These are phyloP conservation scores for Campylorhamphus procurvoides DNA, from an alignment of 2,113 vertebrate genomes.

Conservation along the genomic window DNA sequence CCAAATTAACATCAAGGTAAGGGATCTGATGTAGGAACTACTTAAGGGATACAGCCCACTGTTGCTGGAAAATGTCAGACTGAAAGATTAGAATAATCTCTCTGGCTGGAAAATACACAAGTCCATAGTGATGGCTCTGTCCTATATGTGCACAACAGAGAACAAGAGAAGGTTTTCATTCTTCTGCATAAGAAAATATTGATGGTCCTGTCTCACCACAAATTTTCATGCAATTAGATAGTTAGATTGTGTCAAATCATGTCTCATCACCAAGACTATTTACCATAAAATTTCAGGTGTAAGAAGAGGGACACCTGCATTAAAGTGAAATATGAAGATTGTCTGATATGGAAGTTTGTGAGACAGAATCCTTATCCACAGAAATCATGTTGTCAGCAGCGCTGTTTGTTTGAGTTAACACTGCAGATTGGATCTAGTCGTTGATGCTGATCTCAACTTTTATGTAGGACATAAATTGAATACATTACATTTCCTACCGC, in stretches of 20 bases:
- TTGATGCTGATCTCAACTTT: slow-evolving; percentile 16
- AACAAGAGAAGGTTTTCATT: neutral
- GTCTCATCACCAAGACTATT: neutral
- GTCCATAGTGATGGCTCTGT: neutral
- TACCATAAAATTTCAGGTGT: neutral
- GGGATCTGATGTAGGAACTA: neutral
- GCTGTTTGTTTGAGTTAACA: neutral
- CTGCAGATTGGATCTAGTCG: neutral
- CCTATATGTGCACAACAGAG: neutral
- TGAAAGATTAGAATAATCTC: neutral
- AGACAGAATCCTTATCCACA: neutral
- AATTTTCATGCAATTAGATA: neutral
- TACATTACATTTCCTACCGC: neutral
- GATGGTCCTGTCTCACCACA: neutral
- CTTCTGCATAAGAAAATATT: neutral
- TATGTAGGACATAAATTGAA: slow-evolving; percentile 14
- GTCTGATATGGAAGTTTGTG: neutral
- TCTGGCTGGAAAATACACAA: neutral
- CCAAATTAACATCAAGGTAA: neutral
- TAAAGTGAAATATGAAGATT: neutral
- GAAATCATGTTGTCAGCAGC: neutral
- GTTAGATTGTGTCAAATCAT: neutral
- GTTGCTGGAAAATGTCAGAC: neutral
- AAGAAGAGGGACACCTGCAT: neutral
- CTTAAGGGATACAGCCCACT: neutral